Percentiles rank a stretch among this genome's conserved stretches.
These are phyloP conservation scores for Numenius arquata DNA, from an alignment of 2,113 vertebrate species.

Conservation along the genomic window DNA sequence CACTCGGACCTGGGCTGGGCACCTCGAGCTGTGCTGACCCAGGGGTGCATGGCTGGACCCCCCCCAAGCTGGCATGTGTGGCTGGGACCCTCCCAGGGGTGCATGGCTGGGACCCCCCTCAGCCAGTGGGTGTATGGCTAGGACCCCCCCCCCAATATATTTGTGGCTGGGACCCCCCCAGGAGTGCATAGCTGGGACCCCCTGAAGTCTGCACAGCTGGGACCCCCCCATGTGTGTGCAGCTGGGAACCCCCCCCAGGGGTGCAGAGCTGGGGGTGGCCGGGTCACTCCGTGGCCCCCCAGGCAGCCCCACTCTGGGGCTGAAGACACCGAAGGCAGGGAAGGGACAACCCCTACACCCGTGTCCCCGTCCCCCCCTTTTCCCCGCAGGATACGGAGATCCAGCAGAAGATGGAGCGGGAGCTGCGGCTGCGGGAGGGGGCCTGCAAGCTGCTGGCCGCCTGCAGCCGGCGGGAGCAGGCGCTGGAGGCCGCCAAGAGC, in stretches of 20 bases:
- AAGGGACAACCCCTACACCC: neutral
- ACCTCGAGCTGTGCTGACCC: neutral
- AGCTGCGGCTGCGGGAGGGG: constrained; percentile 92
- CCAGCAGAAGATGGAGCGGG: constrained; percentile 92
- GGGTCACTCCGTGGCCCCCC: neutral
- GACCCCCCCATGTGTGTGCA: neutral
- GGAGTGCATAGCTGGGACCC: neutral
- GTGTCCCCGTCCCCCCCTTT: neutral
- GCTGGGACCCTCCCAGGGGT: neutral
- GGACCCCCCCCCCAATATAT: neutral
- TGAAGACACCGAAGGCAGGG: neutral
- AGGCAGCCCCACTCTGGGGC: neutral
- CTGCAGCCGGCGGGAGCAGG: constrained; percentile 88
- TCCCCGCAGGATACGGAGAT: constrained; percentile 87
- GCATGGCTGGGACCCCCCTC: neutral
- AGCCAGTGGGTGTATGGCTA: neutral
- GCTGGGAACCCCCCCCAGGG: neutral
- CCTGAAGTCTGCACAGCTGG: neutral
- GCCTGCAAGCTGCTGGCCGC: constrained; percentile 90
- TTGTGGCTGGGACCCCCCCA: neutral
- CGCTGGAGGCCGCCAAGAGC: constrained; percentile 89
- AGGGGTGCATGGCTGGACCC: neutral
- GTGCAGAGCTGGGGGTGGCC: neutral
- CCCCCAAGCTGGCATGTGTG: neutral
- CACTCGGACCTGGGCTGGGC: neutral